These are phyloP conservation scores for Heliconius sara DNA, from an alignment of 2,888 invertebrate species.

Conservation along the genomic window DNA sequence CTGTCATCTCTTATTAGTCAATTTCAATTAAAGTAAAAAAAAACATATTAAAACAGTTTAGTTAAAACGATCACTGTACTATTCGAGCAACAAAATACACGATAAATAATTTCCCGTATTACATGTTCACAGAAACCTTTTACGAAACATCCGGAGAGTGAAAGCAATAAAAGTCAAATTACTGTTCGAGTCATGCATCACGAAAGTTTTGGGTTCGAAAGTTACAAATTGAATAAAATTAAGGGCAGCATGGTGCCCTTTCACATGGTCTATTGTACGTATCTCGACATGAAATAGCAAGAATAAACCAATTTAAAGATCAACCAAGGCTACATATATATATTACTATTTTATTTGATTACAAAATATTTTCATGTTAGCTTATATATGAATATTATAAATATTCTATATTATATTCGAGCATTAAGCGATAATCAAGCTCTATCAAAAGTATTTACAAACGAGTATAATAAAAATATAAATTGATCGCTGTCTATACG, in stretches of 20 bases:
- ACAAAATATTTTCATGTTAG: background rate
- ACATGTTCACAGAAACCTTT: slow-evolving; percentile 59
- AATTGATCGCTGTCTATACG: too few species aligned
- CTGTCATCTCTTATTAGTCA: background rate
- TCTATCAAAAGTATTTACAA: too few species aligned
- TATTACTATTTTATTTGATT: background rate
- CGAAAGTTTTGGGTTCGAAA: slow-evolving; percentile 78
- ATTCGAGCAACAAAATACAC: background rate
- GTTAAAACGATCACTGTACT: background rate
- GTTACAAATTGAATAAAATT: slow-evolving; percentile 82
- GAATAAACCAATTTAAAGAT: slow-evolving; percentile 23
- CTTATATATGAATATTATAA: background rate
- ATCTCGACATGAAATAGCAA: slow-evolving; percentile 27
- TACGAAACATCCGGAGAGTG: slow-evolving; percentile 47
- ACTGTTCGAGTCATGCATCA: slow-evolving; percentile 79
- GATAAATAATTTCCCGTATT: slow-evolving; percentile 2
- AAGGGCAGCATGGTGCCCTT: slow-evolving; percentile 56
- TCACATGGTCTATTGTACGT: slow-evolving; percentile 35
- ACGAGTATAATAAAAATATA: too few species aligned
- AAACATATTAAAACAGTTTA: background rate
- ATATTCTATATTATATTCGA: too few species aligned
- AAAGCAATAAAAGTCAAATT: slow-evolving; percentile 81
- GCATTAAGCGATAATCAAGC: too few species aligned
- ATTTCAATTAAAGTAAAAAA: background rate
- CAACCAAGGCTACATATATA: background rate